phyloP scores from a whole-genome alignment of 1,140 invertebrate species.

The Dolichoris vasculosae region DNA sequence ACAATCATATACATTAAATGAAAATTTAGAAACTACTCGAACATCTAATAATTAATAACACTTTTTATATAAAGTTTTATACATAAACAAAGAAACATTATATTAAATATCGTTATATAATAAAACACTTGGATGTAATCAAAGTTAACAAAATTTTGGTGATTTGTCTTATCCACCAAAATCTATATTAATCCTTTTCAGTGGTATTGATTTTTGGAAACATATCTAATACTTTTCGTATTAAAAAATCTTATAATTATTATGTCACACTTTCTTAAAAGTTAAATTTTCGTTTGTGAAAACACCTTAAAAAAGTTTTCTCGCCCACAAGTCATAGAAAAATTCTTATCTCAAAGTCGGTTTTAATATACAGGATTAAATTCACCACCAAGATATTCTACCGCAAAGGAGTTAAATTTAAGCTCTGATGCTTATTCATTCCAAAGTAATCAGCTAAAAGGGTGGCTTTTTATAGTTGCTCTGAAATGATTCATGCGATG shows the following conservation, averaged over 20 bases:
- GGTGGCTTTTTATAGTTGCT: constrained; percentile 32
- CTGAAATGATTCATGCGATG: constrained; percentile 40
- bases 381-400: constrained; percentile 12
- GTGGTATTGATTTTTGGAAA: too few relatives aligned
- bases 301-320: not conserved
- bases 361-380: constrained; percentile 37
- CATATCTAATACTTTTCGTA: not conserved
- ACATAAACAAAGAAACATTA: too few relatives aligned
- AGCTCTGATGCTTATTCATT: constrained; percentile 39
- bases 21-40: too few relatives aligned
- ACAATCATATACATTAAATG: too few relatives aligned
- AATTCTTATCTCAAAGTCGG: constrained; percentile 13
- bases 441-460: constrained; percentile 50
- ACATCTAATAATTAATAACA: too few relatives aligned
- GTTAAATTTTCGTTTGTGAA: not conserved
- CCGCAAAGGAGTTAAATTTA: constrained; percentile 28
- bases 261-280: not conserved
- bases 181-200: too few relatives aligned
- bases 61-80: too few relatives aligned
- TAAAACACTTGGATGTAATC: too few relatives aligned
- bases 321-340: not conserved
- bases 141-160: too few relatives aligned
- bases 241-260: not conserved
- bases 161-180: too few relatives aligned
- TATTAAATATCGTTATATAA: too few relatives aligned